Evolutionary conservation across 1,140 invertebrate genomes (phyloP), one percentile per base, ranked within the genome.

Genomic region (Nasonia giraulti): DNA sequence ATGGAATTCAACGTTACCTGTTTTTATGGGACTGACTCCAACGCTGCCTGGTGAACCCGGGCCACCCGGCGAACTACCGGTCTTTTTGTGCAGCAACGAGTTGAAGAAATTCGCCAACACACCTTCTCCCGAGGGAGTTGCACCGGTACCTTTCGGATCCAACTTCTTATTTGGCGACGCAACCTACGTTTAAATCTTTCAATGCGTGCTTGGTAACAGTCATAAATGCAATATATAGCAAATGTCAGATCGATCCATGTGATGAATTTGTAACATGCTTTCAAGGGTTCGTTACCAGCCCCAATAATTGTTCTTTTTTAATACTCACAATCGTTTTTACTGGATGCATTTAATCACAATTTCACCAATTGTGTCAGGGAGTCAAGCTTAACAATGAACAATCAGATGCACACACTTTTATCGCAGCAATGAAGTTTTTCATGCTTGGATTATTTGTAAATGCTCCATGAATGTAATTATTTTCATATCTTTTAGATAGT

Each of bases 61-160:
- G n/a, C 89, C 91, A 55, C 93, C 94, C 8, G 95, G 94, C 8
- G 88, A 89, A 20, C 89, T 88, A 23, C 96, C 96, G n/a, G 96
- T 95, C 92, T 98, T 98, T 94, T 99, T 99, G 92, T 97, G 97
- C 87, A 99, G 95, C 88, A 99, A 93, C 86, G 98, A 99, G 94
- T 99, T 99, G 94, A 99, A 99, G 94, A 99, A 99, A 93, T 98
- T 99, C 10, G 98, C 98, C 86, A 99, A 93, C 68, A 99, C 98
- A 80, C 98, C 97, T 94, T 99, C 98, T 82, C 97, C 97, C 79
- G 96, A 95, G 6, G 96, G 95, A 66, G 95, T 94, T 84, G 94
- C 94, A 8, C 91, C 92, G 2, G 91, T 87, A 50, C 89, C 88
- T 87, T 93, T 93, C 0, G 91, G 88, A 86, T 93, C 92, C 85